A percentile compares a stretch with the other conserved stretches of the same genome.
Conservation (phyloP, 2,888 invertebrate genomes). For the Aphodius granarius region DNA sequence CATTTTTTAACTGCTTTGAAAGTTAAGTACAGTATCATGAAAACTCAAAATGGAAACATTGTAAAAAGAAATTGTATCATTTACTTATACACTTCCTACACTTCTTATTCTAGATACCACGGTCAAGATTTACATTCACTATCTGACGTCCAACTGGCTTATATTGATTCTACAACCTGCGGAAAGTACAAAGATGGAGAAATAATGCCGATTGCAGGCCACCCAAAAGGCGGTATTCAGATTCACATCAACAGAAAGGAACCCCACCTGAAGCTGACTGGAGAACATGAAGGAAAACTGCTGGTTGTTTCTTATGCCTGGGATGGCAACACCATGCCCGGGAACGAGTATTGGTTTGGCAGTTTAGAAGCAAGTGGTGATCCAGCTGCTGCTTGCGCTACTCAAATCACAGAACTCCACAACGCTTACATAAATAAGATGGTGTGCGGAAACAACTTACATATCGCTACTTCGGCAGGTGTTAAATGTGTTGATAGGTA, state of each 20-base stretch:
- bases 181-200: conserved; percentile 31
- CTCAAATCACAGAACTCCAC: conserved; percentile 64
- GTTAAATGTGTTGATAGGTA: not conserved
- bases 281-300: conserved; percentile 47
- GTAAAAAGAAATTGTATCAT: no score
- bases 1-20: no score
- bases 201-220: conserved; percentile 27
- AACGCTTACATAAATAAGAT: conserved; percentile 61
- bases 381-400: conserved; percentile 65
- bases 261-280: conserved; percentile 46
- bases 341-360: conserved; percentile 72
- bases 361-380: conserved; percentile 61
- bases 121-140: conserved; percentile 31
- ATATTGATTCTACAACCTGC: conserved; percentile 32
- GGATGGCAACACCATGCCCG: conserved; percentile 74
- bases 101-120: conserved; percentile 27
- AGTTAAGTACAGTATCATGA: no score
- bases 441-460: conserved; percentile 57
- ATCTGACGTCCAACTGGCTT: conserved; percentile 40
- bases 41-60: no score
- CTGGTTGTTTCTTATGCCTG: conserved; percentile 71
- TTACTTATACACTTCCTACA: no score
- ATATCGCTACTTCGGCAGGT: conserved; percentile 51
- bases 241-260: conserved; percentile 46
- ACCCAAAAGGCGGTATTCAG: conserved; percentile 31